Evolutionary conservation across 1,140 invertebrate species (phyloP), one percentile per base, ranked within the genome.

Genomic region (Micrasema longulum): DNA sequence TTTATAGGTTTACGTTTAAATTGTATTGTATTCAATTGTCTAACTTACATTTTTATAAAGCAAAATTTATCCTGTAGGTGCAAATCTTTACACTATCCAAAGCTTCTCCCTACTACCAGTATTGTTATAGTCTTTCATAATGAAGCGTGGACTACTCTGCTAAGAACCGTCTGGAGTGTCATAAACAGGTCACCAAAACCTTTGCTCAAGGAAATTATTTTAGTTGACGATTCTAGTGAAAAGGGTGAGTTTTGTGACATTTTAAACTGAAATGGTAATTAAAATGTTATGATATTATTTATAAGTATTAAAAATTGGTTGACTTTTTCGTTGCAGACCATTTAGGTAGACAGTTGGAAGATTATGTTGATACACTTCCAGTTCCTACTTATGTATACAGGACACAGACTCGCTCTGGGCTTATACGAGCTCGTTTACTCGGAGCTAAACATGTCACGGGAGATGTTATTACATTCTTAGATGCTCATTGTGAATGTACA

Each of bases 121-220:
- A 94, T 98, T 77, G 95, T 98, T 14, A 97, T 98, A 76, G 97
- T 98, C 38, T 98, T 98, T 84, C 97, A 99, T 84, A 99, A 99
- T 81, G 97, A 98, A 83, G 97, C 97, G 0, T 98, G 96, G 96
- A 93, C 94, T n/a, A 99, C 97, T 0, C 84, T 99, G 2, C 86
- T 98, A 23, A 87, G 97, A 52, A 98, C 96, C 0, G 93, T 98
- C n/a, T 96, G 96, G 93, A 97, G 95, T 80, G 96, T 96, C 16
- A 98, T 98, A 69, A 96, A 97, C 83, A 87, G 96, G 22, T 98
- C 96, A 4, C 97, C 96, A 0, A 84, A 87, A 62, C 86, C 91
- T 0, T 82, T 97, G n/a, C 85, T 98, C 20, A 92, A 93, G 78
- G 97, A 98, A 84, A 95, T 98, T 77, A 96, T 99, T 74, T 87